Percentiles rank a stretch among this genome's conserved stretches.
phyloP scores from a whole-genome alignment of 2,797 vertebrate species.

The Melanogrammus aeglefinus region DNA sequence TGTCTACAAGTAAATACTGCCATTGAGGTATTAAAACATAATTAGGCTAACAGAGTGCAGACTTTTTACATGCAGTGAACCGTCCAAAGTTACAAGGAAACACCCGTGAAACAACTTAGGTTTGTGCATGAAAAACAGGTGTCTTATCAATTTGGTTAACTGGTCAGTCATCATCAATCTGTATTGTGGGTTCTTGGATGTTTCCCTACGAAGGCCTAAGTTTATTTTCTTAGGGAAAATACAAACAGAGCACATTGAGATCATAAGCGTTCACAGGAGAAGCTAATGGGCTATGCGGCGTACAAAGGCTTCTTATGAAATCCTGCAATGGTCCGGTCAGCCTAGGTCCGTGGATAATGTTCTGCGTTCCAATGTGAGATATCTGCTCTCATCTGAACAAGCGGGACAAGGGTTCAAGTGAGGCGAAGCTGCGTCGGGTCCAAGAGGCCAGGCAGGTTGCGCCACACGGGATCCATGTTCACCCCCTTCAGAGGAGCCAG shows the following conservation, averaged over 20 bases:
- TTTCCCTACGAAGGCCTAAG: neutral
- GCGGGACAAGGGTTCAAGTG: slow-evolving; percentile 54
- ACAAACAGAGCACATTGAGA: neutral
- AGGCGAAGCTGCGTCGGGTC: slow-evolving; percentile 55
- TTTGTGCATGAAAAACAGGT: neutral
- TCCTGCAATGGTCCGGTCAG: neutral
- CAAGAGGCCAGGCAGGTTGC: slow-evolving; percentile 45
- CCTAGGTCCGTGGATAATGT: neutral
- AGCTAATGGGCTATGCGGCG: neutral
- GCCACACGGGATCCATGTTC: slow-evolving; percentile 40
- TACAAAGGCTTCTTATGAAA: slow-evolving; percentile 3
- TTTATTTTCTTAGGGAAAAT: neutral
- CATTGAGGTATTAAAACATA: neutral
- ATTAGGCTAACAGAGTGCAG: neutral
- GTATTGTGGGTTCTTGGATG: neutral
- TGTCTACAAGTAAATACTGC: neutral
- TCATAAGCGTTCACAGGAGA: neutral
- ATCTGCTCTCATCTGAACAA: slow-evolving; percentile 19
- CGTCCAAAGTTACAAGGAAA: neutral
- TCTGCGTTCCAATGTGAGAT: neutral
- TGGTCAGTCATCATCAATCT: neutral
- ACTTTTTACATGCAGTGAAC: neutral
- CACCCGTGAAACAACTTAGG: neutral
- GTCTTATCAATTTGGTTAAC: neutral
- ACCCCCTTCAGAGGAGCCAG: slow-evolving; percentile 40